Percentiles rank a stretch among this genome's conserved stretches.
These are phyloP conservation scores for Tribolium castaneum DNA, from an alignment of 1,140 invertebrate genomes.

Conservation along the genomic window DNA sequence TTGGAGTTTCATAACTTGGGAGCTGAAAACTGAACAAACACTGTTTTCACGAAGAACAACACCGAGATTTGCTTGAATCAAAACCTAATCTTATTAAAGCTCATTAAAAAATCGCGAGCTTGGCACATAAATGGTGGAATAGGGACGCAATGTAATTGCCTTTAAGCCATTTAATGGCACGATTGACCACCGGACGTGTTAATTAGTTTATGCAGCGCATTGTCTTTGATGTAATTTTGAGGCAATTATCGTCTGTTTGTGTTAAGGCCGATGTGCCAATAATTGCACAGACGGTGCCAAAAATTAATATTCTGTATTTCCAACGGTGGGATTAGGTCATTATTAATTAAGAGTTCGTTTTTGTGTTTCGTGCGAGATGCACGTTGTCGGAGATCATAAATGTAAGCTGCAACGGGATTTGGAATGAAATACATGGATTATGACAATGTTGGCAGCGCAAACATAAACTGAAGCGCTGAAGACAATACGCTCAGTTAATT, in stretches of 20 bases:
- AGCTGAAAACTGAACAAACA: conserved; percentile 26
- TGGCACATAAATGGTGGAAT: not conserved
- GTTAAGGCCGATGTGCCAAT: not conserved
- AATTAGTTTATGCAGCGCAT: conserved; percentile 26
- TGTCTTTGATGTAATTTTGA: conserved; percentile 11
- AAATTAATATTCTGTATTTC: not conserved
- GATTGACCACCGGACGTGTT: conserved; percentile 12
- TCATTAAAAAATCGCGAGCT: not conserved
- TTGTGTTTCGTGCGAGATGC: conserved; percentile 8
- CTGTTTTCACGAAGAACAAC: conserved; percentile 3
- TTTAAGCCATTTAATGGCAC: conserved; percentile 7
- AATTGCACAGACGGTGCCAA: no score
- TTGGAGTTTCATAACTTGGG: conserved; percentile 26
- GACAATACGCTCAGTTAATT: conserved; percentile 30
- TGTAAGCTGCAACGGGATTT: conserved; percentile 22
- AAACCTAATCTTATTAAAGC: not conserved
- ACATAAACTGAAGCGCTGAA: conserved; percentile 5
- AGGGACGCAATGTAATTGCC: not conserved
- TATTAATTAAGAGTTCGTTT: not conserved
- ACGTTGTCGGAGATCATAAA: conserved; percentile 10
- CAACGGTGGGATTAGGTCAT: not conserved
- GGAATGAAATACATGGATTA: conserved; percentile 28
- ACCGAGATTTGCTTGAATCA: not conserved
- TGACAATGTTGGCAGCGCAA: conserved; percentile 23
- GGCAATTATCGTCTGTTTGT: not conserved